Evolutionary conservation across 2,888 invertebrate genomes (phyloP), one percentile per base, ranked within the genome.

Genomic region (Petrolisthes cinctipes): DNA sequence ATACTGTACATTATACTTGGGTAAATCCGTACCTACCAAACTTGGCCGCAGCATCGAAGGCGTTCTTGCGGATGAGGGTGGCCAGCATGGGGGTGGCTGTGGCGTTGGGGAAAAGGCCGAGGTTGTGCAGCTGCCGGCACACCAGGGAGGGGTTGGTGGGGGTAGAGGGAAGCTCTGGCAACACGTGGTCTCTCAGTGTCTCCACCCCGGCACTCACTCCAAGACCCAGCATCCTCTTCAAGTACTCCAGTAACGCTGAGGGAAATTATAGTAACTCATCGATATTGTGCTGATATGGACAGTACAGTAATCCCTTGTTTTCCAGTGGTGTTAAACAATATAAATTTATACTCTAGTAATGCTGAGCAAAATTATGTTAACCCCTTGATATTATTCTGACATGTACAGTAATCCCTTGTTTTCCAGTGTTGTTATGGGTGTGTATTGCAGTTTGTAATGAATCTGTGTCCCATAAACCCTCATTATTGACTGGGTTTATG

Each of bases 101-200:
- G 85, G 93, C 93, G 89, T 93, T 94, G 91, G 92, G 92, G n/a
- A 93, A 94, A 37, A 96, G 92, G 80, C 95, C 95, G 0, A 94
- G 94, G 82, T 94, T 93, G 90, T 95, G 94, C 17, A 97, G 92
- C 90, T 94, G 93, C 0, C 94, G 92, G 20, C n/a, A 14, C 71
- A 71, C 71, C 20, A 20, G 14, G 71, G 6, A n/a, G 6, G 71
- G 71, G 20, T 17, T 7, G 20, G 71, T 71, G 20, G 20, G 4
- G 20, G 6, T n/a, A 2, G 71, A 71, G n/a, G 20, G 71, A 7
- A 71, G 20, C 20, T 6, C 71, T 3, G 71, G 71, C 20, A 97
- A 94, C 0, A 96, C 94, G 92, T 96, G 97, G 86, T 96, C 96
- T 85, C 95, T 93, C 2, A 97, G 92, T 0, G 97, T 96, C 92